These are phyloP conservation scores for Electrona antarctica DNA, from an alignment of 2,113 vertebrate species.

Conservation along the genomic window DNA sequence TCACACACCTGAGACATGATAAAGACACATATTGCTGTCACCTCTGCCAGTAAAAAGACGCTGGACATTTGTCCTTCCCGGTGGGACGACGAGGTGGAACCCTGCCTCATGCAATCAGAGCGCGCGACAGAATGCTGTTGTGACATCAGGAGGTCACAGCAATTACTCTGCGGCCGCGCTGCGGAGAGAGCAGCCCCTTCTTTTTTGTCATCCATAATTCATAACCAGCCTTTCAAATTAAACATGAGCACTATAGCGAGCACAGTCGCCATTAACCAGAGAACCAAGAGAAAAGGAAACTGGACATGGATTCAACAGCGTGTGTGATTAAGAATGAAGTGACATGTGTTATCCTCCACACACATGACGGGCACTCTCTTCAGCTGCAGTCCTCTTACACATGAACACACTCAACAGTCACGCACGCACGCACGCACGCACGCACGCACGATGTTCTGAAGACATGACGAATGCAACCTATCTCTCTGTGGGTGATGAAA, in stretches of 20 bases:
- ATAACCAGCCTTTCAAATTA: conserved; percentile 33
- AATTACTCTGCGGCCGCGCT: conserved; percentile 31
- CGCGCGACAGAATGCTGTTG: not conserved
- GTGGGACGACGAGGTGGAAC: not conserved
- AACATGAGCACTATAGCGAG: conserved; percentile 24
- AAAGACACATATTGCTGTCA: not conserved
- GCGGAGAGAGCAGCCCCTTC: conserved; percentile 3
- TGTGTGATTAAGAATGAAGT: not conserved
- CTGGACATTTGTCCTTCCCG: not conserved
- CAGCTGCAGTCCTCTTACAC: not conserved
- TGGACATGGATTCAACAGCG: conserved; percentile 4
- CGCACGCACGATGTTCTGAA: no score
- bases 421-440: no score
- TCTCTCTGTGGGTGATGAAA: not conserved
- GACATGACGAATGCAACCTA: not conserved
- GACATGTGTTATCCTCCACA: not conserved
- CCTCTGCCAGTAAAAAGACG: no score
- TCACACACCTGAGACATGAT: no score
- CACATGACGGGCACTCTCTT: not conserved
- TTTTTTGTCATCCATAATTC: conserved; percentile 34
- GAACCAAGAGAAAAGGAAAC: not conserved
- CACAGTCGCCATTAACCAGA: conserved; percentile 23
- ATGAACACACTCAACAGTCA: no score
- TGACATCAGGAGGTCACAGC: conserved; percentile 25
- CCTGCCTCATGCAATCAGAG: conserved; percentile 11